Evolutionary conservation across 2,113 vertebrate genomes (phyloP).

Genomic region (Cygnus buccinator): DNA sequence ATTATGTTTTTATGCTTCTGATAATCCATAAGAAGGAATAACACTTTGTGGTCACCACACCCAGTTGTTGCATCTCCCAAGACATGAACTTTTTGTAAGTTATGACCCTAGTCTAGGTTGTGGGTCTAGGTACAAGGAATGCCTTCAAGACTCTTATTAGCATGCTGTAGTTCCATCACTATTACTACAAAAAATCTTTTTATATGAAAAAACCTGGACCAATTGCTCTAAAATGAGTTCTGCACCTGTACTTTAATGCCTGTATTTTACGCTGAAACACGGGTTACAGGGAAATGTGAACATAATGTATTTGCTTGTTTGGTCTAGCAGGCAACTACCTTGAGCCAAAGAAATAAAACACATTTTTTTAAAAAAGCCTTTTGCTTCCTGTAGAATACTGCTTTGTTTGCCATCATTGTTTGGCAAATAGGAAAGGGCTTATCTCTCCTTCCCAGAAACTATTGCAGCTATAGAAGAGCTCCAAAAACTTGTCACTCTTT

Average conservation of each 20-base stretch:
- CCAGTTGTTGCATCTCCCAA: background rate
- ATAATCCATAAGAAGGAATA: background rate
- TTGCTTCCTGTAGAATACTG: slow-evolving; percentile 14
- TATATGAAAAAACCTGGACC: background rate
- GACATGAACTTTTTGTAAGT: background rate
- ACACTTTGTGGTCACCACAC: background rate
- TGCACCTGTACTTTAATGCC: background rate
- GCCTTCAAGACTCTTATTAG: background rate
- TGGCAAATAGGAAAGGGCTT: slow-evolving; percentile 56
- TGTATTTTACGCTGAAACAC: background rate
- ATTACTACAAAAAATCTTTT: background rate
- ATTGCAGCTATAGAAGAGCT: slow-evolving; percentile 32
- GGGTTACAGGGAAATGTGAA: background rate
- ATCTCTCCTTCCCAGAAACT: slow-evolving; percentile 64
- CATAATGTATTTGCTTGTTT: slow-evolving; percentile 35
- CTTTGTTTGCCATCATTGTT: slow-evolving; percentile 59
- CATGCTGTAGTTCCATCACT: background rate
- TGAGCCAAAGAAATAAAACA: slow-evolving; percentile 41
- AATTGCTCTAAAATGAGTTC: background rate
- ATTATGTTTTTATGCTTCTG: background rate
- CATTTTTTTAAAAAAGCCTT: slow-evolving; percentile 14
- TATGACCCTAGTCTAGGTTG: background rate
- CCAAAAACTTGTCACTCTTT: slow-evolving; percentile 62
- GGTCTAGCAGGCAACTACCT: background rate
- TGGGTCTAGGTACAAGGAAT: background rate